These are phyloP conservation scores for Polyommatus icarus DNA, from an alignment of 2,888 invertebrate species.

Conservation along the genomic window DNA sequence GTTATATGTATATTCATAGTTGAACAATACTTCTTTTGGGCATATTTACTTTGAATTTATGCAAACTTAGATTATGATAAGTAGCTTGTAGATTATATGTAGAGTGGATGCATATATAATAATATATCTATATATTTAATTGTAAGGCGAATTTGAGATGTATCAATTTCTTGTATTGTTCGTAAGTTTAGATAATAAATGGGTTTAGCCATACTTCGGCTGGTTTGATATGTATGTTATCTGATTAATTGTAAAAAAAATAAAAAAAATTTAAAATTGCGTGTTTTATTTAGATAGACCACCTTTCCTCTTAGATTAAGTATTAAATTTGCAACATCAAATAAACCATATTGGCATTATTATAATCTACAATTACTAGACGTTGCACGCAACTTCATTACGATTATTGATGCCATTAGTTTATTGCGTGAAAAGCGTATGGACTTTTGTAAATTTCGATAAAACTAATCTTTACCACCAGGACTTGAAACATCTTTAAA, in stretches of 20 bases:
- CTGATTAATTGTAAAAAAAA: constrained; percentile 80
- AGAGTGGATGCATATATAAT: constrained; percentile 79
- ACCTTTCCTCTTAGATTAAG: constrained; percentile 34
- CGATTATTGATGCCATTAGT: no score
- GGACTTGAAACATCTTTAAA: no score
- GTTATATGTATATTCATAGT: constrained; percentile 80
- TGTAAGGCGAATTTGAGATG: constrained; percentile 79
- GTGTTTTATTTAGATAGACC: constrained; percentile 60
- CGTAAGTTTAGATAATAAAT: constrained; percentile 81
- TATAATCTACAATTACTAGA: no score
- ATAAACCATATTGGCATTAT: no score
- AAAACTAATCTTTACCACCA: no score
- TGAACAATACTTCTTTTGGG: constrained; percentile 81
- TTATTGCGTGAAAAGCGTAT: no score
- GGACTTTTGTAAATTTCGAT: no score
- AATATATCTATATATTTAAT: constrained; percentile 77
- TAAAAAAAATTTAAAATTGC: constrained; percentile 63
- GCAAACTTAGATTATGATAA: constrained; percentile 79
- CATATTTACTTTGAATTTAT: constrained; percentile 81
- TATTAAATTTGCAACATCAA: no score
- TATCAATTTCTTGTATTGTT: constrained; percentile 81
- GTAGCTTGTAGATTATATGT: constrained; percentile 80
- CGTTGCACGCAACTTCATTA: no score
- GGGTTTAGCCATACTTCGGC: constrained; percentile 81
- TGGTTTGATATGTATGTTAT: constrained; percentile 81